phyloP scores from a whole-genome alignment of 1,140 invertebrate genomes.

The Mizuhopecten yessoensis region DNA sequence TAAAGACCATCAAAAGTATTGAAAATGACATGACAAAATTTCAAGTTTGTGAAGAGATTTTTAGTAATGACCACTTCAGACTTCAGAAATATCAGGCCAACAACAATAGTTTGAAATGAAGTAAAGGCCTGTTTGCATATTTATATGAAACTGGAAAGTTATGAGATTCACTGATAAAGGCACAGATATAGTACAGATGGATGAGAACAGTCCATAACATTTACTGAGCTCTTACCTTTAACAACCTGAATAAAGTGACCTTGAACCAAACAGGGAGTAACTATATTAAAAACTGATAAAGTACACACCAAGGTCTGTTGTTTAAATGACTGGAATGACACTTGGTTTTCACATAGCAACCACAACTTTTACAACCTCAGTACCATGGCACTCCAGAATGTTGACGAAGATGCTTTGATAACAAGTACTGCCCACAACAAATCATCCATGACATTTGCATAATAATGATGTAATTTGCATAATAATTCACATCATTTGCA shows the following conservation, averaged over 20 bases:
- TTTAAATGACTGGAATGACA: background rate
- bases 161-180: background rate
- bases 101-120: background rate
- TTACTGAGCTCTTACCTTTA: background rate
- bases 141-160: background rate
- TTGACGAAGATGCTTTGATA: background rate
- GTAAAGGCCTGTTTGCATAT: background rate
- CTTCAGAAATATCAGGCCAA: background rate
- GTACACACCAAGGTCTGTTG: too few relatives aligned
- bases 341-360: background rate
- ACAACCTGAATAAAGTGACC: background rate
- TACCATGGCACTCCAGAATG: background rate
- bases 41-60: too few relatives aligned
- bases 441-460: constrained; percentile 33
- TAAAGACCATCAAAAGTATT: too few relatives aligned
- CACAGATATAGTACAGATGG: background rate
- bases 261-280: background rate
- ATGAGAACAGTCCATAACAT: background rate
- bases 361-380: background rate
- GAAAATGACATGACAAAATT: too few relatives aligned
- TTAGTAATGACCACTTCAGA: too few relatives aligned
- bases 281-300: background rate
- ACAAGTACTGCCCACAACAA: background rate
- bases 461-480: background rate
- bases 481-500: background rate